A percentile compares a stretch with the other conserved stretches of the same genome.
These are phyloP conservation scores for Troglohyphantes excavatus DNA, from an alignment of 2,888 invertebrate genomes.

Conservation along the genomic window DNA sequence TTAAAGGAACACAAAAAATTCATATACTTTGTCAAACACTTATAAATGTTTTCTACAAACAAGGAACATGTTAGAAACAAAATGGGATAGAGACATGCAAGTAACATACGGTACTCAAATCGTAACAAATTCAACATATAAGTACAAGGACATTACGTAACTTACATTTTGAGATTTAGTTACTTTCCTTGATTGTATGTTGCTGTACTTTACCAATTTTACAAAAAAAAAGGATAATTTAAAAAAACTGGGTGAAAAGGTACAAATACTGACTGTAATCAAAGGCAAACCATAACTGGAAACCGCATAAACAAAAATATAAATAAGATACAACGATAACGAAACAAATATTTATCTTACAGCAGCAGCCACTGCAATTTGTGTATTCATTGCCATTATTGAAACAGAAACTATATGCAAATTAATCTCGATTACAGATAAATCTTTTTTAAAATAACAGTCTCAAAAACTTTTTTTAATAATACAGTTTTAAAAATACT, in stretches of 20 bases:
- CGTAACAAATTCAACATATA: too few relatives aligned
- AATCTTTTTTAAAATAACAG: too few relatives aligned
- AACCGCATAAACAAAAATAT: background rate
- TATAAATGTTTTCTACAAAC: too few relatives aligned
- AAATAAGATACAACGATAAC: slow-evolving; percentile 19
- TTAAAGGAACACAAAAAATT: too few relatives aligned
- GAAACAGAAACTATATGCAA: background rate
- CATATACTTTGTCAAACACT: too few relatives aligned
- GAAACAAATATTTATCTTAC: slow-evolving; percentile 27
- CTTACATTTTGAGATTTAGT: slow-evolving; percentile 3
- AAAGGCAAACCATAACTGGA: slow-evolving; percentile 14
- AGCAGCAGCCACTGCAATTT: slow-evolving; percentile 22
- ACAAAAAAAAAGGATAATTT: too few relatives aligned
- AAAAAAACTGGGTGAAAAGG: background rate
- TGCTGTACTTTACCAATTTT: too few relatives aligned
- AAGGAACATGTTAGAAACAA: too few relatives aligned
- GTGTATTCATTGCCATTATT: slow-evolving; percentile 26
- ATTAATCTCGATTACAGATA: background rate
- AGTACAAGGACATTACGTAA: background rate
- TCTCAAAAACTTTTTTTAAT: too few relatives aligned
- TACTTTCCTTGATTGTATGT: background rate
- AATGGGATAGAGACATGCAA: too few relatives aligned
- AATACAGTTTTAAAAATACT: too few relatives aligned
- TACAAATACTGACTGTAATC: background rate
- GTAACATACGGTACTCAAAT: too few relatives aligned